Conservation (phyloP, 2,888 invertebrate genomes). For the Melanotus villosus region DNA sequence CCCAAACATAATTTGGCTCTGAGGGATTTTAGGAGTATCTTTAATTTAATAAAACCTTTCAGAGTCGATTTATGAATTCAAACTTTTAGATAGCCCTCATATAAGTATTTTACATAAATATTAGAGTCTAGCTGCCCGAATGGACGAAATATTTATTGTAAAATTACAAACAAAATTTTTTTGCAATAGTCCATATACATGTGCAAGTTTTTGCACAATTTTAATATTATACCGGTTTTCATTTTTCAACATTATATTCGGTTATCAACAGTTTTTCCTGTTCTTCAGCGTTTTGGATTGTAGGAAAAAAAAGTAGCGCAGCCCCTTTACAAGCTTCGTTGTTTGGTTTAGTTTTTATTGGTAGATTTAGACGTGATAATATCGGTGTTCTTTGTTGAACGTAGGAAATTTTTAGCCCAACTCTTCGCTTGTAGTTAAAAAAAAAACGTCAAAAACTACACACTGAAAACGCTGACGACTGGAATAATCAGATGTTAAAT, state of each 20-base stretch:
- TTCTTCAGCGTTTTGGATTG: conserved; percentile 46
- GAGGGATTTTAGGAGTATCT: conserved; percentile 46
- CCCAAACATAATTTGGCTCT: conserved; percentile 62
- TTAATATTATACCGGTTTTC: conserved; percentile 47
- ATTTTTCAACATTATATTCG: conserved; percentile 43
- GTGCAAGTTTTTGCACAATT: conserved; percentile 36
- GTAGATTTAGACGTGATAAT: not conserved
- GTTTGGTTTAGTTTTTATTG: not conserved
- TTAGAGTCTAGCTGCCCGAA: conserved; percentile 68
- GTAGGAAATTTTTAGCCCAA: too few relatives aligned
- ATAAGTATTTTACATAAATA: conserved; percentile 68
- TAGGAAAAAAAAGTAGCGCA: conserved; percentile 55
- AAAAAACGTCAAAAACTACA: not conserved
- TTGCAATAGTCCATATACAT: conserved; percentile 68
- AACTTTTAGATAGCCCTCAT: conserved; percentile 59
- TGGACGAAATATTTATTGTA: conserved; percentile 69
- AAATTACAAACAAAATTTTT: conserved; percentile 67
- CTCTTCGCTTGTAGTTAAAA: conserved; percentile 3
- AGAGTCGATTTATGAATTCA: conserved; percentile 59
- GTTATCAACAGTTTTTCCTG: conserved; percentile 27
- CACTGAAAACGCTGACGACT: too few relatives aligned
- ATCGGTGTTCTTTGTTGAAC: too few relatives aligned
- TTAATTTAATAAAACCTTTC: too few relatives aligned
- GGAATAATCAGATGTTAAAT: not conserved
- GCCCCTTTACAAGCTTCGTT: not conserved